Base-by-base conservation (phyloP, 2,797 vertebrate species). In the Anguilla obscura region DNA sequence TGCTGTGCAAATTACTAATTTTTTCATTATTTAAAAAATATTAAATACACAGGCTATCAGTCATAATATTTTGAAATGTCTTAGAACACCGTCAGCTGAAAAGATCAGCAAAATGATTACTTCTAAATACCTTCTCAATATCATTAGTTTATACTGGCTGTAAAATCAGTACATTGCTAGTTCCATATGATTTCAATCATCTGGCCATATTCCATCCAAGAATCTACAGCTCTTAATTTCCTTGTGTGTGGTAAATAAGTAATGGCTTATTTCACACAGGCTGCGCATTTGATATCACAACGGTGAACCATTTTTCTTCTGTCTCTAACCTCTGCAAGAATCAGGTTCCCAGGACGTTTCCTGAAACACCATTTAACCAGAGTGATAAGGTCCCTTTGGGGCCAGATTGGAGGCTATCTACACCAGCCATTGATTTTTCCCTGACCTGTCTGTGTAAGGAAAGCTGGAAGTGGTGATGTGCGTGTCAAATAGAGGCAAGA, bases 341-440 rank as follows among this genome's bases (percentile, higher is more conserved):
- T 94, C 93, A 90, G 1, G 87, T 93, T 94, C 93, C 93, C 90
- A 91, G 93, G 92, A 92, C 93, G 93, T 93, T 94, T 92, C 92
- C 90, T 90, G 91, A 94, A 94, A 94, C 93, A 93, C 91, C 91
- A 91, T 94, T 95, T 94, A 93, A 93, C 92, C 52, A 30, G 86
- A 9, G 63, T 27, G 94, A 96, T 95, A 95, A 96, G 92, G 90
- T 87, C 86, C 91, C 89, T 91, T 85, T 90, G 91, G 92, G 91
- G 88, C 66, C 88, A 93, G 94, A 96, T 95, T 95, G 94, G 92
- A 91, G 94, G 90, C 90, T 89, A 92, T 93, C 91, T 89, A 86
- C 90, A 90, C 93, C 90, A 90, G 60, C 91, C 94, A 95, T 95
- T 94, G 94, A 95, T 96, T 93, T 92, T 85, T 83, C 85, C 89